A percentile compares a stretch with the other conserved stretches of the same genome.
These are phyloP conservation scores for Notodonta ziczac DNA, from an alignment of 2,888 invertebrate species.

Conservation along the genomic window DNA sequence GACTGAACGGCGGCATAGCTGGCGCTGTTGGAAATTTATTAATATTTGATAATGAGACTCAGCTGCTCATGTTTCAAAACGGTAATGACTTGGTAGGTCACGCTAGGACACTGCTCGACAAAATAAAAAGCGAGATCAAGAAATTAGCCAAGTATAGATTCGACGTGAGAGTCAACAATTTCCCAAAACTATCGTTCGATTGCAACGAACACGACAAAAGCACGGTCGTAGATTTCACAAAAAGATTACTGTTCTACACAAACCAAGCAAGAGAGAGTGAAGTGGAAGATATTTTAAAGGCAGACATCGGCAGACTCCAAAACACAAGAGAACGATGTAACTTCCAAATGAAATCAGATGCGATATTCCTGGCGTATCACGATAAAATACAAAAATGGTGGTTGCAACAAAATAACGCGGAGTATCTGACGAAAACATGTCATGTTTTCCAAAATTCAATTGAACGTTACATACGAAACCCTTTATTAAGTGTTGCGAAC, in stretches of 20 bases:
- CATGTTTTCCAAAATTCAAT: conserved; percentile 18
- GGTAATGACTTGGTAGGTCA: neutral
- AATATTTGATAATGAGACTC: neutral
- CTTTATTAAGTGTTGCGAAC: conserved; percentile 12
- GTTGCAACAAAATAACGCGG: conserved; percentile 11
- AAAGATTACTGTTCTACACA: neutral
- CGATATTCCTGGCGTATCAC: conserved; percentile 23
- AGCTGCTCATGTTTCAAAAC: neutral
- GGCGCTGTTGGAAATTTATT: conserved; percentile 2
- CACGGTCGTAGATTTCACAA: neutral
- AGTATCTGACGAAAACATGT: conserved; percentile 10
- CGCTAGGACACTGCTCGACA: neutral
- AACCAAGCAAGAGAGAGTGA: neutral
- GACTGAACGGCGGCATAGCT: neutral
- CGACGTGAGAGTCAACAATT: conserved; percentile 13
- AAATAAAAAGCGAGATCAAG: neutral
- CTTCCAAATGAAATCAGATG: conserved; percentile 14
- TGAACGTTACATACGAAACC: conserved; percentile 13
- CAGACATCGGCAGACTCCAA: conserved; percentile 14
- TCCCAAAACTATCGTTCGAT: conserved; percentile 18
- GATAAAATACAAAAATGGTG: conserved; percentile 27
- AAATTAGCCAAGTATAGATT: conserved; percentile 16
- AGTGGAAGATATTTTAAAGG: conserved; percentile 10
- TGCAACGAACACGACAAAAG: conserved; percentile 2
- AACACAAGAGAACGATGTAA: neutral